phyloP scores from a whole-genome alignment of 1,140 invertebrate species.

The Bactericera cockerelli region DNA sequence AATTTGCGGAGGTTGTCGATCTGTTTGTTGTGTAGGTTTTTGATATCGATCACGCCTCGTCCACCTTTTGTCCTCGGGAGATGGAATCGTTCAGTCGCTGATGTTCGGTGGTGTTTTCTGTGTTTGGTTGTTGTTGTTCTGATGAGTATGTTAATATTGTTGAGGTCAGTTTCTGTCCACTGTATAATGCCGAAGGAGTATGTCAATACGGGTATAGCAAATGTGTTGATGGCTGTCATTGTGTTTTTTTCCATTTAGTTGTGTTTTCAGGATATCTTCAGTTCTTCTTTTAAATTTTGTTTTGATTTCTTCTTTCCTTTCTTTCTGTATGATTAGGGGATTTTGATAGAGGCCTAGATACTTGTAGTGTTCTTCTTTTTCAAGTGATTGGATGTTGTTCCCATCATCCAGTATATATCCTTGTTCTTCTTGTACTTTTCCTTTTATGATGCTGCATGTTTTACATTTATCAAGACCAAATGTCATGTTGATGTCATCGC shows the following conservation, averaged over 20 bases:
- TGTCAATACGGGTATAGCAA: not conserved
- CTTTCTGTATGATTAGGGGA: not conserved
- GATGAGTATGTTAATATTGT: not conserved
- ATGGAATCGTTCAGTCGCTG: not conserved
- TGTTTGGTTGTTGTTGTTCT: not conserved
- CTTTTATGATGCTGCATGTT: too few species aligned
- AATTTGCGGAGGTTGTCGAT: not conserved
- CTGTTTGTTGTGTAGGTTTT: not conserved
- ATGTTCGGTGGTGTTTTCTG: not conserved
- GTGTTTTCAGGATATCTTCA: not conserved
- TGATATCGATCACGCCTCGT: not conserved
- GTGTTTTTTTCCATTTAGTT: not conserved
- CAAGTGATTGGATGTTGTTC: too few species aligned
- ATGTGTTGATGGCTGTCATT: not conserved
- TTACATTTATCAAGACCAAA: too few species aligned
- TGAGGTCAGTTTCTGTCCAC: not conserved
- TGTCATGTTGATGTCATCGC: too few species aligned
- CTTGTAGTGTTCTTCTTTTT: not conserved
- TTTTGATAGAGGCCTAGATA: not conserved
- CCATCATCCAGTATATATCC: too few species aligned
- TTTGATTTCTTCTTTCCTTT: not conserved
- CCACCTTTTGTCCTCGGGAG: not conserved
- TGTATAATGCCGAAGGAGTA: not conserved
- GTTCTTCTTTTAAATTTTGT: not conserved
- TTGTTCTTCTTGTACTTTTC: too few species aligned